Evolutionary conservation across 1,140 invertebrate genomes (phyloP).

Genomic region (Aphelenchoides avenae): DNA sequence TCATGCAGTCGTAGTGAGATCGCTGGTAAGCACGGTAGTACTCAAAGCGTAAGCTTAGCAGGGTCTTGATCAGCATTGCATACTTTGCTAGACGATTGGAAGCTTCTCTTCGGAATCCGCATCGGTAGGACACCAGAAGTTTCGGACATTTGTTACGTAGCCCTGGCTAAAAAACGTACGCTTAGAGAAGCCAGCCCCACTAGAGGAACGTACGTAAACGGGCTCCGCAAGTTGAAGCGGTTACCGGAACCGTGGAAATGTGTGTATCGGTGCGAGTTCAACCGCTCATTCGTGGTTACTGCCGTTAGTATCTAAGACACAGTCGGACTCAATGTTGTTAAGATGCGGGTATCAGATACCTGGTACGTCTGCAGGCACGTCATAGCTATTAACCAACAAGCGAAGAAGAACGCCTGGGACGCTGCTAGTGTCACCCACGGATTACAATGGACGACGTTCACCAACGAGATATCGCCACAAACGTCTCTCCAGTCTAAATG

Average conservation of each 20-base stretch:
- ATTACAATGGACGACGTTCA: slow-evolving; percentile 31
- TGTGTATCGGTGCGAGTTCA: slow-evolving; percentile 84
- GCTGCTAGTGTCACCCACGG: slow-evolving; percentile 38
- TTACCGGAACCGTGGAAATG: slow-evolving; percentile 67
- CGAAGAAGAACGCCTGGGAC: slow-evolving; percentile 30
- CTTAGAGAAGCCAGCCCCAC: not conserved
- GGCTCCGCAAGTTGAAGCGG: slow-evolving; percentile 22
- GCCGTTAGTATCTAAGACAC: slow-evolving; percentile 65
- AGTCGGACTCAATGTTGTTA: too few species aligned
- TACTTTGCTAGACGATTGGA: too few species aligned
- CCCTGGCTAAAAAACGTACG: slow-evolving; percentile 30
- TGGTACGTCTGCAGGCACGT: slow-evolving; percentile 37
- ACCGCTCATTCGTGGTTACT: slow-evolving; percentile 95
- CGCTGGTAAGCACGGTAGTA: too few species aligned
- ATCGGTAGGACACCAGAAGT: slow-evolving; percentile 31
- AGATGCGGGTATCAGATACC: too few species aligned
- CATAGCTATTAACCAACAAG: slow-evolving; percentile 30
- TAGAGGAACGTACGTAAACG: slow-evolving; percentile 35
- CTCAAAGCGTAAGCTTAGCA: too few species aligned
- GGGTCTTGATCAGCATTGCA: too few species aligned
- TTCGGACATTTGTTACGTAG: slow-evolving; percentile 18
- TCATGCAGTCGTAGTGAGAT: too few species aligned
- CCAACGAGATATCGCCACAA: slow-evolving; percentile 27
- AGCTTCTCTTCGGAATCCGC: too few species aligned
- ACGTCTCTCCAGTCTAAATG: slow-evolving; percentile 46